phyloP scores from a whole-genome alignment of 64 coral and sea anemone genomes.

The Montipora cactus region DNA sequence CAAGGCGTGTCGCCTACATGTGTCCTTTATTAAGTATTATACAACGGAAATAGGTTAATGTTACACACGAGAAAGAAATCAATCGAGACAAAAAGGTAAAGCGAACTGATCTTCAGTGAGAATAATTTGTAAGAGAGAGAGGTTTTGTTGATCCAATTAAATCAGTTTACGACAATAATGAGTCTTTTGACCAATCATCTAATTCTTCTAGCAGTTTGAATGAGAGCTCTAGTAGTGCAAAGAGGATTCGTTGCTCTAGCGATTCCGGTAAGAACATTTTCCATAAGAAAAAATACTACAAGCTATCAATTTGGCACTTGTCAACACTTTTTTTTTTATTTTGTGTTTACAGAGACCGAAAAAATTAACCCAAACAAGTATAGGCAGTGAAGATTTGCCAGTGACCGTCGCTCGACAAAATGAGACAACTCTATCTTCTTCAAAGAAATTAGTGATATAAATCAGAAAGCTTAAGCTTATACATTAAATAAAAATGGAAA shows the following conservation, averaged over 20 bases:
- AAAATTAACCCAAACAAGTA: constrained; percentile 53
- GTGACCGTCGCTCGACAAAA: too few relatives aligned
- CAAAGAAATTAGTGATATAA: constrained; percentile 65
- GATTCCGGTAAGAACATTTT: constrained; percentile 54
- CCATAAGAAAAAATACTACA: constrained; percentile 37
- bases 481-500: constrained; percentile 60
- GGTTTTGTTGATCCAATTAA: too few relatives aligned
- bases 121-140: too few relatives aligned
- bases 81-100: too few relatives aligned
- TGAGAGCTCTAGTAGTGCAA: constrained; percentile 17
- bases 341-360: constrained; percentile 60
- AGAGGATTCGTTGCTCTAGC: constrained; percentile 53
- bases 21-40: too few relatives aligned
- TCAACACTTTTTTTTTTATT: constrained; percentile 45
- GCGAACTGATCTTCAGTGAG: too few relatives aligned
- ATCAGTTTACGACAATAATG: not conserved
- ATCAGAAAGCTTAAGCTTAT: constrained; percentile 62
- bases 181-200: constrained; percentile 11
- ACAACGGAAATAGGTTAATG: too few relatives aligned
- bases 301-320: constrained; percentile 58
- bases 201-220: constrained; percentile 48
- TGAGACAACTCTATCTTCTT: constrained; percentile 34
- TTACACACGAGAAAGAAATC: too few relatives aligned
- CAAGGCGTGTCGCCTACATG: too few relatives aligned
- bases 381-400: constrained; percentile 24